Evolutionary conservation across 1,140 invertebrate genomes (phyloP).

Genomic region (Bicyclus anynana): DNA sequence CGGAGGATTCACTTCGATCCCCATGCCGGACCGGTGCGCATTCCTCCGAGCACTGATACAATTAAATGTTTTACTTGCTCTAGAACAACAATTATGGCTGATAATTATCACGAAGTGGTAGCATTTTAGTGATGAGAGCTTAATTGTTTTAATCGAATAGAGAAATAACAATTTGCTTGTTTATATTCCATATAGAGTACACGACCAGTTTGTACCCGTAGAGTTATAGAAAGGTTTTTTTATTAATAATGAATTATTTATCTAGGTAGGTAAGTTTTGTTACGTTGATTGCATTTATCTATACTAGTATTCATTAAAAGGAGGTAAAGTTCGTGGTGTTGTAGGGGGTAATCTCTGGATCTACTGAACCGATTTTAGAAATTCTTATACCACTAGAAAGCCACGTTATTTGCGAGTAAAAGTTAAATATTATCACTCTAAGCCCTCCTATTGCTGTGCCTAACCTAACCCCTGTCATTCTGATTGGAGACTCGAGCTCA

Average conservation of each 20-base stretch:
- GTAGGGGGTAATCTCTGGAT: too few relatives aligned
- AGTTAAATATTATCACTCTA: too few relatives aligned
- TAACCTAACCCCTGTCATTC: too few relatives aligned
- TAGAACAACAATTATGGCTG: not conserved
- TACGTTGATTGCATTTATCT: not conserved
- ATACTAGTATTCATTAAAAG: too few relatives aligned
- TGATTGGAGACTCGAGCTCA: too few relatives aligned
- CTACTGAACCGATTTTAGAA: too few relatives aligned
- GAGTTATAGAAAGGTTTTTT: too few relatives aligned
- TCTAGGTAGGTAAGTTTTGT: not conserved
- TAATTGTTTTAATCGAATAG: not conserved
- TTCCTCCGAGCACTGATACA: slow-evolving; percentile 10
- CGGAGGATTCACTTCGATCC: slow-evolving; percentile 30
- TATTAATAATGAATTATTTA: too few relatives aligned
- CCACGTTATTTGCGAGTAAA: too few relatives aligned
- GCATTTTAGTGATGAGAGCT: not conserved
- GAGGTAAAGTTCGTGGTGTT: too few relatives aligned
- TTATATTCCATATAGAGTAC: not conserved
- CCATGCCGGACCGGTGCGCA: slow-evolving; percentile 23
- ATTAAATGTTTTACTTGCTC: slow-evolving; percentile 25
- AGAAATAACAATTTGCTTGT: not conserved
- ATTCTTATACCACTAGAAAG: too few relatives aligned
- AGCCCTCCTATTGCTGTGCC: too few relatives aligned
- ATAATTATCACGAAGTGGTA: not conserved
- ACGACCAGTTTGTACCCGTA: not conserved